Evolutionary conservation across 2,888 invertebrate species (phyloP).

Genomic region (Ernsta delagoae): DNA sequence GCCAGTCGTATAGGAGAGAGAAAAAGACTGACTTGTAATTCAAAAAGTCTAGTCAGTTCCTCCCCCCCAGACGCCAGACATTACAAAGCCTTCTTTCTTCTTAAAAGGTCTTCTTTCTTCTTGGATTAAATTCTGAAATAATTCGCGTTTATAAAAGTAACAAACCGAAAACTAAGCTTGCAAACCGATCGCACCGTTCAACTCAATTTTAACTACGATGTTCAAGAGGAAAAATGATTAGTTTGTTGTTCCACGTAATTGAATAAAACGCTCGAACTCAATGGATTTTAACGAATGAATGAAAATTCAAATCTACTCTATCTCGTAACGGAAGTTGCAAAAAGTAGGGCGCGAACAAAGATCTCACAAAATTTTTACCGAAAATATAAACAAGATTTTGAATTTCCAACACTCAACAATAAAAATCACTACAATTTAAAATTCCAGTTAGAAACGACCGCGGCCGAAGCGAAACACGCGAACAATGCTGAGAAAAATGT

Average conservation of each 20-base stretch:
- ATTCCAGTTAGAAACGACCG: slow-evolving; percentile 43
- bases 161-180: slow-evolving; percentile 41
- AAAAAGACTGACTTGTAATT: slow-evolving; percentile 89
- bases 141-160: slow-evolving; percentile 54
- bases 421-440: slow-evolving; percentile 55
- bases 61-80: slow-evolving; percentile 86
- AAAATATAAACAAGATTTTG: slow-evolving; percentile 16
- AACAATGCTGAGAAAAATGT: slow-evolving; percentile 51
- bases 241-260: background rate
- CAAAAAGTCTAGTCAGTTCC: slow-evolving; percentile 87
- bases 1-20: slow-evolving; percentile 90
- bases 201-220: background rate
- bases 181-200: slow-evolving; percentile 35
- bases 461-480: slow-evolving; percentile 40
- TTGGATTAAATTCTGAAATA: slow-evolving; percentile 45
- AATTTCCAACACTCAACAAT: slow-evolving; percentile 51
- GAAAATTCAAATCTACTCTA: slow-evolving; percentile 51
- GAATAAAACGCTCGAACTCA: background rate
- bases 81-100: slow-evolving; percentile 54
- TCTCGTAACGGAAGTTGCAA: slow-evolving; percentile 75
- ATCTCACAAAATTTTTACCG: slow-evolving; percentile 52
- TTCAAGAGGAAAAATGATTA: slow-evolving; percentile 14
- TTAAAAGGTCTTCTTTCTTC: slow-evolving; percentile 46
- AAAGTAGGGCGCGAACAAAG: slow-evolving; percentile 73
- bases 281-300: background rate